A percentile compares a stretch with the other conserved stretches of the same genome.
Evolutionary conservation across 2,113 vertebrate species (phyloP).

Genomic region (Aviceda subcristata): DNA sequence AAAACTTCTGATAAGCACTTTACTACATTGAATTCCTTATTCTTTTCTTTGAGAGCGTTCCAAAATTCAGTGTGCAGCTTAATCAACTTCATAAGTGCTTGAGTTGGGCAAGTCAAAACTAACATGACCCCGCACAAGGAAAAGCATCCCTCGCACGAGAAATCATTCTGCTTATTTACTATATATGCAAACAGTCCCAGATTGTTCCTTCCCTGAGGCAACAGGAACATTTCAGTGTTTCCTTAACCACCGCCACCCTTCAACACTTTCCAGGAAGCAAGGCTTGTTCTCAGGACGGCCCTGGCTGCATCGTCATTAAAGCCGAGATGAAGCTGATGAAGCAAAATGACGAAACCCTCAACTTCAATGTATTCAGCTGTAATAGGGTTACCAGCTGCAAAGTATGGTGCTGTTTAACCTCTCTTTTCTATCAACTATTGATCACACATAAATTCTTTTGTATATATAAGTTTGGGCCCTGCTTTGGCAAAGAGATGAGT

Average conservation of each 20-base stretch:
- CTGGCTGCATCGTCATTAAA: constrained; percentile 17
- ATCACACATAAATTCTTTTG: neutral
- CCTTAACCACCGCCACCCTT: neutral
- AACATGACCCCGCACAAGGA: constrained; percentile 1
- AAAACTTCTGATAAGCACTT: constrained; percentile 31
- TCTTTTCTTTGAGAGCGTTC: constrained; percentile 35
- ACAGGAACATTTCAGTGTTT: constrained; percentile 26
- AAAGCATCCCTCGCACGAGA: neutral
- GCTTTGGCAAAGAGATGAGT: neutral
- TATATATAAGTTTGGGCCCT: neutral
- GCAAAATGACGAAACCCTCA: neutral
- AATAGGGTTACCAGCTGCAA: neutral
- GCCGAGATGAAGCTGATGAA: constrained; percentile 4
- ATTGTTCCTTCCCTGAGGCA: constrained; percentile 33
- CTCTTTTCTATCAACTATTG: neutral
- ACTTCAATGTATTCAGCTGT: neutral
- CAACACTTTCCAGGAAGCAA: constrained; percentile 34
- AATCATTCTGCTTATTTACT: constrained; percentile 41
- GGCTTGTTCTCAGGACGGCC: constrained; percentile 24
- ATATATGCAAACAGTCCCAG: constrained; percentile 17
- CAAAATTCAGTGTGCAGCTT: constrained; percentile 21
- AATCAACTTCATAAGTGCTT: constrained; percentile 37
- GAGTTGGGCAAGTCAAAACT: constrained; percentile 56
- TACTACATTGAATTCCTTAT: constrained; percentile 1
- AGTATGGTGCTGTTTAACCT: neutral